Conservation (phyloP, 2,888 invertebrate genomes). For the Caenorhabditis sp. region DNA sequence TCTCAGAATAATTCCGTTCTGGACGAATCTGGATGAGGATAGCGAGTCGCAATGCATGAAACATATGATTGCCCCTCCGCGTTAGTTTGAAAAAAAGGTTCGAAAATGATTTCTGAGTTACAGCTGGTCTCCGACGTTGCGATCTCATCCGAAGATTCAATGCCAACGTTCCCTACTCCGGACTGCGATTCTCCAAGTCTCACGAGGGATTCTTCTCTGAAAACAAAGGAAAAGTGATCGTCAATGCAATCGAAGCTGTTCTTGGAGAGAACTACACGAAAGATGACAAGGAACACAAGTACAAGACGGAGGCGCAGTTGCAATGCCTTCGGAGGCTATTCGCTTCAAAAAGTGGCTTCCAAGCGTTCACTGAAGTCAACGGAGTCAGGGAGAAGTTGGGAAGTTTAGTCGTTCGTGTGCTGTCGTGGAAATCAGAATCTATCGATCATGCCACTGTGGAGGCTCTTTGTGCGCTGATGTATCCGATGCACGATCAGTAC, state of each 20-base stretch:
- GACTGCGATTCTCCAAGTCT: slow-evolving; percentile 94
- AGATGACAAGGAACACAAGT: slow-evolving; percentile 86
- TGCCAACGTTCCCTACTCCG: slow-evolving; percentile 97
- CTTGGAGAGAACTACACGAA: slow-evolving; percentile 86
- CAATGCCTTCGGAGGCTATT: slow-evolving; percentile 94
- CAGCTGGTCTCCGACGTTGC: slow-evolving; percentile 87
- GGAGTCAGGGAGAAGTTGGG: slow-evolving; percentile 96
- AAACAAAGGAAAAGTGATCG: slow-evolving; percentile 97
- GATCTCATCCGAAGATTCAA: slow-evolving; percentile 96
- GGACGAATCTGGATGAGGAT: slow-evolving; percentile 93
- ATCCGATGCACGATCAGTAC: slow-evolving; percentile 95
- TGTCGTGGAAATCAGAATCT: slow-evolving; percentile 92
- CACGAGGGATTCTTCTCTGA: slow-evolving; percentile 92
- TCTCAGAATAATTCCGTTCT: slow-evolving; percentile 92
- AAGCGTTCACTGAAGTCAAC: slow-evolving; percentile 86
- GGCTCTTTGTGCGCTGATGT: slow-evolving; percentile 97
- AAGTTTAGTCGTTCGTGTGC: slow-evolving; percentile 91
- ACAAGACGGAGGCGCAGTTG: slow-evolving; percentile 90
- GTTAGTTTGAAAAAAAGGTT: slow-evolving; percentile 55
- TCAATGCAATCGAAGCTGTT: slow-evolving; percentile 92
- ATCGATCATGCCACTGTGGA: slow-evolving; percentile 96
- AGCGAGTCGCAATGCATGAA: slow-evolving; percentile 93
- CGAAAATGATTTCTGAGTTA: too few relatives aligned
- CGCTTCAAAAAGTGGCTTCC: slow-evolving; percentile 98
- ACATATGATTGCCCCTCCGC: slow-evolving; percentile 84